Evolutionary conservation across 2,888 invertebrate genomes (phyloP), one percentile per base, ranked within the genome.

Genomic region (Lasioglossum vierecki): DNA sequence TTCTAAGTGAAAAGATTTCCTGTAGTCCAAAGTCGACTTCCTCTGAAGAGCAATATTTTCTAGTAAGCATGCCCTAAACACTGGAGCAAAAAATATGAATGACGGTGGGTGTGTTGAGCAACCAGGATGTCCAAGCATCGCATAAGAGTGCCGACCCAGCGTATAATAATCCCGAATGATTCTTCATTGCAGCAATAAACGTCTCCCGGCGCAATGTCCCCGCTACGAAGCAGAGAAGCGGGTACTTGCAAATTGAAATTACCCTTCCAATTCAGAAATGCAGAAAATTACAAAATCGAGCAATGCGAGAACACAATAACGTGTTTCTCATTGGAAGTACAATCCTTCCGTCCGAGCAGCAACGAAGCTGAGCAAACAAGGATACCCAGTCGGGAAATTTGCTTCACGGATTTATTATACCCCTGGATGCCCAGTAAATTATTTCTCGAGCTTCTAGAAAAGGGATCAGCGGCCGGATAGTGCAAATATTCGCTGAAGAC

Each of bases 111-210:
- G 76, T 83, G 80, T 76, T 80, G 84, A 85, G 87, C 46, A 46
- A 46, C 82, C 82, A 76, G 57, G 76, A 30, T 76, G 88, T 89
- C 87, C 85, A 88, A 88, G 88, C 76, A 77, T 86, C 68, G 86
- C 86, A 78, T 86, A 84, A 88, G 83, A 90, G 88, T 90, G 81
- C 84, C 82, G 72, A 49, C 75, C 73, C 71, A 82, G 88, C 80
- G 90, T 89, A 91, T 92, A 90, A 92, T 91, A 90, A 92, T 92
- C 87, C 84, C 73, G 78, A 83, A 82, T 89, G 89, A 90, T 93
- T 88, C 89, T 88, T 93, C 91, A 92, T 89, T 89, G 89, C 80
- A 78, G 92, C 89, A 90, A 92, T 93, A 93, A 92, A 92, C 87
- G 92, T 92, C 92, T 84, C 85, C 63, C 63, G 39, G 71, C 35